Conservation (phyloP, 2,888 invertebrate genomes). For the Encarsia formosa region DNA sequence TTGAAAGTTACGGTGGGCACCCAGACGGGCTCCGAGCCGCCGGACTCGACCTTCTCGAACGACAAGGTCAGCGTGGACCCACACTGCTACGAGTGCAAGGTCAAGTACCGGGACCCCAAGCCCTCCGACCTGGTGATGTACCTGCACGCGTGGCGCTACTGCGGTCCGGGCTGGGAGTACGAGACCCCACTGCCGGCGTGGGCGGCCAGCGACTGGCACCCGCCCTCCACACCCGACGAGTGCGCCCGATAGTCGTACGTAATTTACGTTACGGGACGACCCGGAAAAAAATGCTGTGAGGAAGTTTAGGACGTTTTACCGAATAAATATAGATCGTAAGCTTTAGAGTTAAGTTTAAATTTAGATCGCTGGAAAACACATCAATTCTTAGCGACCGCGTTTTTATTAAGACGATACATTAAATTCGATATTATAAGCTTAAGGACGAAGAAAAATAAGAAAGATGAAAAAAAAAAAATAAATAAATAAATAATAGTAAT, state of each 20-base stretch:
- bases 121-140: slow-evolving; percentile 93
- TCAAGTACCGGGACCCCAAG: slow-evolving; percentile 85
- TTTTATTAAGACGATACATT: too few species aligned
- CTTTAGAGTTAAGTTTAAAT: too few species aligned
- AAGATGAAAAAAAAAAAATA: too few species aligned
- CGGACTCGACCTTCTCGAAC: slow-evolving; percentile 63
- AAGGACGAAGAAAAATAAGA: too few species aligned
- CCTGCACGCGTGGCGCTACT: slow-evolving; percentile 91
- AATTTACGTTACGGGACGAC: too few species aligned
- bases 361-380: too few species aligned
- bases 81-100: slow-evolving; percentile 91
- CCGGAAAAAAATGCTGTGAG: too few species aligned
- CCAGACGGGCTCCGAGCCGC: slow-evolving; percentile 77
- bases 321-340: too few species aligned
- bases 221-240: slow-evolving; percentile 6
- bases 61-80: slow-evolving; percentile 76
- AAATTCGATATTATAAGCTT: too few species aligned
- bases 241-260: background rate
- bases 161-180: slow-evolving; percentile 92
- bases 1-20: slow-evolving; percentile 76
- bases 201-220: slow-evolving; percentile 85
- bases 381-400: too few species aligned
- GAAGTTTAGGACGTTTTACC: too few species aligned
- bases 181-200: slow-evolving; percentile 88
- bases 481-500: too few species aligned